Percentiles rank a stretch among this genome's conserved stretches.
phyloP scores from a whole-genome alignment of 2,888 invertebrate genomes.

The Spodoptera picta region DNA sequence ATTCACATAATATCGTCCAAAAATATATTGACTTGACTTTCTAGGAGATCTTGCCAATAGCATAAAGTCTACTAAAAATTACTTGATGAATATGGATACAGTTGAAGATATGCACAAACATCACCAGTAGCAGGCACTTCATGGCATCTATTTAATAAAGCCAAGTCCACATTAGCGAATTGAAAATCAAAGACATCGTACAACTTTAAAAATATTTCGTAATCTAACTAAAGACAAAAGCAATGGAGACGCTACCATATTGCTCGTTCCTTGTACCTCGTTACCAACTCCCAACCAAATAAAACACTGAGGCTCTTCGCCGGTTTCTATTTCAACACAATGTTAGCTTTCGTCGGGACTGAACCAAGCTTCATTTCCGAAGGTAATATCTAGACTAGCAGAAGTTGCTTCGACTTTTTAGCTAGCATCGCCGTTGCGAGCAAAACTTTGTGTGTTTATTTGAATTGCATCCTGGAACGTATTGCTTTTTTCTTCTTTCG shows the following conservation, averaged over 20 bases:
- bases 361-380: conserved; percentile 58
- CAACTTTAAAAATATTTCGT: conserved; percentile 13
- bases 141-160: too few species aligned
- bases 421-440: conserved; percentile 42
- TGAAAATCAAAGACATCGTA: not conserved
- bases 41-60: too few species aligned
- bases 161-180: too few species aligned
- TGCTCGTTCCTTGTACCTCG: conserved; percentile 37
- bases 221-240: conserved; percentile 21
- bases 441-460: conserved; percentile 52
- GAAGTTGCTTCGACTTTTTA: conserved; percentile 54
- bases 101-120: too few species aligned
- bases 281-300: conserved; percentile 52
- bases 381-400: conserved; percentile 54
- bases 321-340: conserved; percentile 61
- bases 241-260: conserved; percentile 2
- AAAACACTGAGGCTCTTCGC: conserved; percentile 47
- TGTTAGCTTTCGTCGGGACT: conserved; percentile 54
- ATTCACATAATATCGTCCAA: too few species aligned
- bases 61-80: too few species aligned
- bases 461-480: conserved; percentile 42
- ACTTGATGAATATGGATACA: too few species aligned
- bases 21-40: too few species aligned
- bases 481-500: conserved; percentile 37
- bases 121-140: too few species aligned